Conservation (phyloP, 2,888 invertebrate genomes). For the Pollenia griseotomentosa region DNA sequence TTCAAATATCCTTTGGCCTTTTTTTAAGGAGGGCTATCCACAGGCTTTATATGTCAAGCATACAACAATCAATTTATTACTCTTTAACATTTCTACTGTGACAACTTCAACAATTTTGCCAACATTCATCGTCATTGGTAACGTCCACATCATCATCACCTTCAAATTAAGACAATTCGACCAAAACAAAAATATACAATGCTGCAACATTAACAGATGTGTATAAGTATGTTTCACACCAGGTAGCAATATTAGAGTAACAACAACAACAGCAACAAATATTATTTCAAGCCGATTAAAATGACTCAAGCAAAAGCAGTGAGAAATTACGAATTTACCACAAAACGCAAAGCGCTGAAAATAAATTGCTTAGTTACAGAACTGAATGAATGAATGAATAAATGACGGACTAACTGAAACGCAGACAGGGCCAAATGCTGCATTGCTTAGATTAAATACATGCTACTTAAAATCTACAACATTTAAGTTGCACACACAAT, state of each 20-base stretch:
- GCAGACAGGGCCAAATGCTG: background rate
- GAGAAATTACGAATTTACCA: slow-evolving; percentile 56
- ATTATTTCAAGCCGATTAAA: slow-evolving; percentile 54
- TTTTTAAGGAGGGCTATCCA: background rate
- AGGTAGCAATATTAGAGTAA: no score
- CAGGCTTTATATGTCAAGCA: background rate
- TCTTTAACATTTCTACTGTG: background rate
- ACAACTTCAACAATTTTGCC: slow-evolving; percentile 1
- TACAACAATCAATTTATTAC: slow-evolving; percentile 25
- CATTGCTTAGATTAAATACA: slow-evolving; percentile 37
- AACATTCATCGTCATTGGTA: background rate
- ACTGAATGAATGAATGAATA: slow-evolving; percentile 35
- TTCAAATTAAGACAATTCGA: slow-evolving; percentile 18
- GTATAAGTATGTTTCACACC: background rate
- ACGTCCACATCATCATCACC: slow-evolving; percentile 33
- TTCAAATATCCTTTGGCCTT: slow-evolving; percentile 13
- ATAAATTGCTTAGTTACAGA: slow-evolving; percentile 32
- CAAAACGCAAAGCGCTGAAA: slow-evolving; percentile 19
- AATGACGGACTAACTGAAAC: background rate
- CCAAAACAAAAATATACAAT: slow-evolving; percentile 22
- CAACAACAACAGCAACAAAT: background rate
- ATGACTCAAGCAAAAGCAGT: slow-evolving; percentile 49
- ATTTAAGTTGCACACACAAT: slow-evolving; percentile 15
- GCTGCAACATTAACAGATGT: slow-evolving; percentile 8
- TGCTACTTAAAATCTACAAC: slow-evolving; percentile 37